Percentiles rank a stretch among this genome's conserved stretches.
Evolutionary conservation across 2,797 vertebrate genomes (phyloP).

Genomic region (Sebastes cheni): DNA sequence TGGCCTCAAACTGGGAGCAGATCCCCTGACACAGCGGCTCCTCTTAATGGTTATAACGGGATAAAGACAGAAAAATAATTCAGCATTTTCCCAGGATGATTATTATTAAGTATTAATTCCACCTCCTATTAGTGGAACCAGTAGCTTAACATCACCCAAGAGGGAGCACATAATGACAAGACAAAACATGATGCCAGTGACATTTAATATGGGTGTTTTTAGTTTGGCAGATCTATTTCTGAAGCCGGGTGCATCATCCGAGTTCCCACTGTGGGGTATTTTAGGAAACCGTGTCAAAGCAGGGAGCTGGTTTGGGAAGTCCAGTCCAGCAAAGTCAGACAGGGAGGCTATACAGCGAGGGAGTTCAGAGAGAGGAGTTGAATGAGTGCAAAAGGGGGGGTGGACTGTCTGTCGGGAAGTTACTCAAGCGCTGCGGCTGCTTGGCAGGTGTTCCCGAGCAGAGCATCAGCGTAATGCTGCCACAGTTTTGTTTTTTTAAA

Average conservation of each 20-base stretch:
- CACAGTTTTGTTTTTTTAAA: conserved; percentile 2
- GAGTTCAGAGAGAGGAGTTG: conserved; percentile 10
- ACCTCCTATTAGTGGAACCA: background rate
- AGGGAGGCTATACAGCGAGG: background rate
- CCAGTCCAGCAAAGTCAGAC: conserved; percentile 19
- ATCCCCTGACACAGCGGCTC: background rate
- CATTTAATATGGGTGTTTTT: conserved; percentile 53
- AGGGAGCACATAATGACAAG: conserved; percentile 15
- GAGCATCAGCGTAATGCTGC: conserved; percentile 19
- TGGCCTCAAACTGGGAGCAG: background rate
- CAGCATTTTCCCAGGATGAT: background rate
- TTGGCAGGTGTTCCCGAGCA: conserved; percentile 36
- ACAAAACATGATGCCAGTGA: conserved; percentile 45
- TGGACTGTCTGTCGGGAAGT: conserved; percentile 19
- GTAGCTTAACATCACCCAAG: background rate
- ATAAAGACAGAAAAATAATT: background rate
- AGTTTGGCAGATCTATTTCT: conserved; percentile 58
- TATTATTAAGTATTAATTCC: background rate
- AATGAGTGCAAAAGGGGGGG: conserved; percentile 8
- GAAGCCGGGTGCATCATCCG: conserved; percentile 39
- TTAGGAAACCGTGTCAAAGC: conserved; percentile 63
- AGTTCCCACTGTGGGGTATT: conserved; percentile 60
- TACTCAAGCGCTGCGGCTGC: conserved; percentile 17
- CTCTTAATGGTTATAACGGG: background rate
- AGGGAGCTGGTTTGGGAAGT: conserved; percentile 34